Conservation (phyloP, 2,113 vertebrate species). For the Caloenas nicobarica region DNA sequence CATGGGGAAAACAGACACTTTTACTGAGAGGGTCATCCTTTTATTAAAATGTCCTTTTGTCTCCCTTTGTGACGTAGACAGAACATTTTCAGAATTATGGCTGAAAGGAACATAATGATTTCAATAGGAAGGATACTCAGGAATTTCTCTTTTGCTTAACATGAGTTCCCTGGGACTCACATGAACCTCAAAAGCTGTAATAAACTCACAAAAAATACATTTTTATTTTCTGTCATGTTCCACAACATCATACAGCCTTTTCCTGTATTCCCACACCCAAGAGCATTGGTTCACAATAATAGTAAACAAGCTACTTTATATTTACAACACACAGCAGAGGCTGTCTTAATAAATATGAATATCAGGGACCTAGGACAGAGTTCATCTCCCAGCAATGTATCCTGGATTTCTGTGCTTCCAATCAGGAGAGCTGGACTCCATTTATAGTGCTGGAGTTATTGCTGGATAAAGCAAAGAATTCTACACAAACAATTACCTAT, state of each 20-base stretch:
- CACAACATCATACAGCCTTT: background rate
- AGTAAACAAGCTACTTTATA: background rate
- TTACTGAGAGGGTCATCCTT: constrained; percentile 14
- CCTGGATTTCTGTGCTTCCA: background rate
- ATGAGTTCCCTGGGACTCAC: background rate
- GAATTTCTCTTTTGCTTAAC: background rate
- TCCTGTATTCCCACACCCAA: background rate
- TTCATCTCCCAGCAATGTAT: background rate
- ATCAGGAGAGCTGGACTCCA: background rate
- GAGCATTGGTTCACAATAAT: background rate
- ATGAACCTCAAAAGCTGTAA: background rate
- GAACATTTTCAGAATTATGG: background rate
- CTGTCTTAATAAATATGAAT: background rate
- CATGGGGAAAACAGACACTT: background rate
- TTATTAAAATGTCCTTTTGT: constrained; percentile 20
- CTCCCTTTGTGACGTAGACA: background rate
- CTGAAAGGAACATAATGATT: background rate
- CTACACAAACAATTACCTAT: background rate
- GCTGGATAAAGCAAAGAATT: background rate
- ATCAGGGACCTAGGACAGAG: background rate
- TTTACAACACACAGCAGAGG: background rate
- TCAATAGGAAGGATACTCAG: background rate
- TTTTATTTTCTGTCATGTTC: background rate
- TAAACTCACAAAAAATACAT: background rate
- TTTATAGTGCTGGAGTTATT: background rate